Base-by-base conservation (phyloP, 2,113 vertebrate genomes). In the Ranitomeya imitator region DNA sequence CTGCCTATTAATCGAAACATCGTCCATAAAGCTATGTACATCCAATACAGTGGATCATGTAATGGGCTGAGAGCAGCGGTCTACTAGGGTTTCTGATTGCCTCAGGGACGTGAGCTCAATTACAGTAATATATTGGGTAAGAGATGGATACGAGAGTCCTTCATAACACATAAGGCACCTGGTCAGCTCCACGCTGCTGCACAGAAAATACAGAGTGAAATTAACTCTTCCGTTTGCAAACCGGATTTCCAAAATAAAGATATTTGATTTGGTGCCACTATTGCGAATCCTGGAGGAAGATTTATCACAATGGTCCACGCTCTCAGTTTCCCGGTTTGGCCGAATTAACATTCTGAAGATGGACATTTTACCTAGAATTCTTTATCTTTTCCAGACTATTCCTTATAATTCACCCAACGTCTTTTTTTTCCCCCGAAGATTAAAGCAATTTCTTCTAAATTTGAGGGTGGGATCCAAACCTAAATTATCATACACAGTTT, bases 1-100 rank as follows among this genome's bases (percentile, higher is more conserved):
- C 78, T 84, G 77, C 51, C 60, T 65, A 79, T 67, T 85, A 89
- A 89, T 85, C 78, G 73, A 79, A 89, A 84, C 51, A 79, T 60
- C 8, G 69, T 67, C 23, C 61, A 87, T 69, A 87, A 87, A 83
- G 73, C 80, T 55, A 83, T 55, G 79, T 78, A 67, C 73, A 69
- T 67, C 23, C 73, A 10, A 85, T 89, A 69, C 60, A 69, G 26
- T 60, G 74, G 8, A 37, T 83, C 26, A 23, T 69, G 73, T 79
- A 85, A 89, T 69, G 82, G 31, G 59, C 71, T 57, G 51, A 55
- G 18, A 45, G 37, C 71, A 23, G 51, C 45, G 15, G 16, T n/a
- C 12, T 65, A 26, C 12, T 65, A 26, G n/a, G 7, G 37, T 73
- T 74, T 65, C 31, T 60, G 67, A 89, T 85, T 67, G 82, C 54